A percentile compares a stretch with the other conserved stretches of the same genome.
Conservation (phyloP, 2,888 invertebrate species). For the Nomada flava region DNA sequence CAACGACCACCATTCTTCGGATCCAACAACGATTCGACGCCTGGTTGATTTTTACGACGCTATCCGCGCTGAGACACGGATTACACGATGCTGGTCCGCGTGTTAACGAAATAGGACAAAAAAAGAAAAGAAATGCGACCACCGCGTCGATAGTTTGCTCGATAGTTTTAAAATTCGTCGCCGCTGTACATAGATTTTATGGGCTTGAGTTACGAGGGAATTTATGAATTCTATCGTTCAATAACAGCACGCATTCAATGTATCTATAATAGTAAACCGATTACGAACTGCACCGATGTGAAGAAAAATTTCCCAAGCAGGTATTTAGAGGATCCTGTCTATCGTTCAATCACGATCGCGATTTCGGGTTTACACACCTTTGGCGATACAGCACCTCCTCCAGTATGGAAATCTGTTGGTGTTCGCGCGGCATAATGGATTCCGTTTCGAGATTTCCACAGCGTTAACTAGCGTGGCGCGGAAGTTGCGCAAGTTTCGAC, state of each 20-base stretch:
- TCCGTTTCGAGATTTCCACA: constrained; percentile 33
- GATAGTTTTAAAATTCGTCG: too few relatives aligned
- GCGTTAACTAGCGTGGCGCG: constrained; percentile 27
- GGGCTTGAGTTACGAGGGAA: too few relatives aligned
- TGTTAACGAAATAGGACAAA: too few relatives aligned
- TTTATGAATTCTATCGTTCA: too few relatives aligned
- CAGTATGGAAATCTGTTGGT: constrained; percentile 5
- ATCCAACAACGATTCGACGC: background rate
- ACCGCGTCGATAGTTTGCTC: too few relatives aligned
- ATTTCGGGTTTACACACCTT: constrained; percentile 6
- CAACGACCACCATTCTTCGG: background rate
- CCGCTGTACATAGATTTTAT: too few relatives aligned
- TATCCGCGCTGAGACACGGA: background rate
- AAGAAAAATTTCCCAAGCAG: background rate
- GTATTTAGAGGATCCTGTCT: background rate
- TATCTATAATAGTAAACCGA: background rate
- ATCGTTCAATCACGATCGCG: constrained; percentile 4
- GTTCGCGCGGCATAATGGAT: constrained; percentile 27
- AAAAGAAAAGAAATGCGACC: too few relatives aligned
- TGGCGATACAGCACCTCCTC: background rate
- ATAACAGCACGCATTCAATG: too few relatives aligned
- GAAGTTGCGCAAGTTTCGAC: constrained; percentile 24
- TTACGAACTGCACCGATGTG: background rate
- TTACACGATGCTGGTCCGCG: too few relatives aligned
- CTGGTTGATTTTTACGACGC: constrained; percentile 6